These are phyloP conservation scores for Chiloscyllium punctatum DNA, from an alignment of 2,797 vertebrate species.

Conservation along the genomic window DNA sequence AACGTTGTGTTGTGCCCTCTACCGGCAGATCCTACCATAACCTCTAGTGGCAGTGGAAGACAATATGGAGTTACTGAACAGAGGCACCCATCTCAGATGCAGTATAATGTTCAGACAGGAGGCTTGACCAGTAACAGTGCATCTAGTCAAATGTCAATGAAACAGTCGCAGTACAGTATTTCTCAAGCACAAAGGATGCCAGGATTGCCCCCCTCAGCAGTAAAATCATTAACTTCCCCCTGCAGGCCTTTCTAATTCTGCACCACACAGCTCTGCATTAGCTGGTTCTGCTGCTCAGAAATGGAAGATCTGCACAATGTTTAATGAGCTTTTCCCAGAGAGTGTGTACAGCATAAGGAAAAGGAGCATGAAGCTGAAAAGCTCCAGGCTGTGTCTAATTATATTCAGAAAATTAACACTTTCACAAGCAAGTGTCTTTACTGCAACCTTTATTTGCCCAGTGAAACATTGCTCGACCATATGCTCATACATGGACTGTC, in stretches of 20 bases:
- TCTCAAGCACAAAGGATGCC: constrained; percentile 65
- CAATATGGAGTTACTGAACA: constrained; percentile 61
- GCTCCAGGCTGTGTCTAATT: constrained; percentile 93
- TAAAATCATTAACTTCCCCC: constrained; percentile 63
- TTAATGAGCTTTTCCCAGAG: constrained; percentile 97
- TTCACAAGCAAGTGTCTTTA: constrained; percentile 99
- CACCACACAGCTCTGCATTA: constrained; percentile 51
- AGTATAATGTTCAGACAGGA: constrained; percentile 62
- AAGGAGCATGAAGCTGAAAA: constrained; percentile 98
- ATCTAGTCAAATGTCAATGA: constrained; percentile 56
- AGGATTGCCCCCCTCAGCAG: constrained; percentile 72
- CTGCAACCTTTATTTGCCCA: constrained; percentile 96
- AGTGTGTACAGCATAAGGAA: constrained; percentile 95
- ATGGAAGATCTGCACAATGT: constrained; percentile 99
- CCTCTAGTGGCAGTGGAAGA: constrained; percentile 70
- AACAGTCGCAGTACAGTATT: constrained; percentile 70
- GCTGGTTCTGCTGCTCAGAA: constrained; percentile 82
- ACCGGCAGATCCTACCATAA: neutral
- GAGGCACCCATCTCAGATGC: constrained; percentile 57
- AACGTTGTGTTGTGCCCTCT: too few relatives aligned
- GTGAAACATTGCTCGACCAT: constrained; percentile 92
- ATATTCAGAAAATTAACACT: constrained; percentile 99
- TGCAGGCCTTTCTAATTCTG: constrained; percentile 69
- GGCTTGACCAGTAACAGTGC: constrained; percentile 64
- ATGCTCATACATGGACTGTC: constrained; percentile 97